Conservation (phyloP, 1,140 invertebrate species). For the Carposina sasakii region DNA sequence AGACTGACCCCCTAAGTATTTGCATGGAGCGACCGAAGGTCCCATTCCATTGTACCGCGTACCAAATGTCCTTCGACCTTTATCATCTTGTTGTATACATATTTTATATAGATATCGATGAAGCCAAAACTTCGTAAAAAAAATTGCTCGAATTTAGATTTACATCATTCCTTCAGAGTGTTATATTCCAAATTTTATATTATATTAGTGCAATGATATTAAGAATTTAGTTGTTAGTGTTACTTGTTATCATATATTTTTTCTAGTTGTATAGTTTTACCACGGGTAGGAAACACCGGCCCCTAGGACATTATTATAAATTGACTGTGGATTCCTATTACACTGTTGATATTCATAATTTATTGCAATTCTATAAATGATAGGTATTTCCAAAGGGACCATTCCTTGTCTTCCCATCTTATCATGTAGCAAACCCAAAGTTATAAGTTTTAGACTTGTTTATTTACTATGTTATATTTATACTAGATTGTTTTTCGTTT, state of each 20-base stretch:
- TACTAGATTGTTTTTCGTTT: too few species aligned
- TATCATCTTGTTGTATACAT: too few species aligned
- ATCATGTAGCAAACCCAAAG: conserved; percentile 62
- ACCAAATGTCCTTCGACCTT: too few species aligned
- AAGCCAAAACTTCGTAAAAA: too few species aligned
- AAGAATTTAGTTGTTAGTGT: conserved; percentile 43
- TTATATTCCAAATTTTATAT: conserved; percentile 64
- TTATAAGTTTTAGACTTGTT: conserved; percentile 49
- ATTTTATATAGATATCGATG: too few species aligned
- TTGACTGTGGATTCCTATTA: too few species aligned
- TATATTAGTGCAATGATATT: conserved; percentile 66
- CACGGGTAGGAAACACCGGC: conserved; percentile 51
- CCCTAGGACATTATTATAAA: too few species aligned
- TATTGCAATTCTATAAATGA: too few species aligned
- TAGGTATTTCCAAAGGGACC: conserved; percentile 49
- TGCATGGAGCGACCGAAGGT: conserved; percentile 35
- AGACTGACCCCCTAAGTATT: conserved; percentile 65
- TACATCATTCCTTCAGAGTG: conserved; percentile 62
- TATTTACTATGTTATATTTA: conserved; percentile 56
- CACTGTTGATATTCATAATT: conserved; percentile 32
- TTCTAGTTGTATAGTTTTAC: too few species aligned
- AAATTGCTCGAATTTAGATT: conserved; percentile 67
- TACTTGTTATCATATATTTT: conserved; percentile 13
- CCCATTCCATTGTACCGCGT: too few species aligned
- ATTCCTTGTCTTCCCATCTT: conserved; percentile 56